These are phyloP conservation scores for Heterohyrax brucei DNA, from an alignment of 2,797 vertebrate genomes.

Conservation along the genomic window DNA sequence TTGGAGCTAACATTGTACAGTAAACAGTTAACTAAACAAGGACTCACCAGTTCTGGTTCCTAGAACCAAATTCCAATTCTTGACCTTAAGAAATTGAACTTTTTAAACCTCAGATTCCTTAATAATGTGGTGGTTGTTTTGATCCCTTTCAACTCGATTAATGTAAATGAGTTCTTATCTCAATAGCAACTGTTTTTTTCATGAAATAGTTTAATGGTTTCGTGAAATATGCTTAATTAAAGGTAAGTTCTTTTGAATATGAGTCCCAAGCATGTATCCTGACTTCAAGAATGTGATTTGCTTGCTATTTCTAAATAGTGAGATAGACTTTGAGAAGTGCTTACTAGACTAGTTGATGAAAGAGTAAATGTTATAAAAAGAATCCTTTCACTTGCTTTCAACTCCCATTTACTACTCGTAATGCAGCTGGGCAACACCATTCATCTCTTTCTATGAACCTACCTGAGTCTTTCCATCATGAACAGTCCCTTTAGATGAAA, in stretches of 20 bases:
- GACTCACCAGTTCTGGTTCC: neutral
- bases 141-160: conserved; percentile 44
- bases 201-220: conserved; percentile 55
- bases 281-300: conserved; percentile 42
- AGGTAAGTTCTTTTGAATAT: conserved; percentile 60
- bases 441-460: neutral
- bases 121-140: conserved; percentile 50
- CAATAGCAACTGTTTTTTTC: conserved; percentile 43
- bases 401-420: neutral
- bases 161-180: conserved; percentile 36
- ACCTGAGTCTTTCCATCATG: neutral
- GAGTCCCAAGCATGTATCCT: neutral
- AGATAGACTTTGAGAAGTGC: neutral
- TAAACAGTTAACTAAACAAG: neutral
- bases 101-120: conserved; percentile 18
- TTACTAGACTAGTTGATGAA: neutral
- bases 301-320: neutral
- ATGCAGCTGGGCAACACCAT: neutral
- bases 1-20: conserved; percentile 19
- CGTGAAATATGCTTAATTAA: conserved; percentile 49
- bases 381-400: neutral
- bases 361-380: neutral
- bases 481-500: neutral
- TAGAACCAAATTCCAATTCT: neutral
- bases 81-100: conserved; percentile 18